Percentiles rank a stretch among this genome's conserved stretches.
Evolutionary conservation across 2,888 invertebrate species (phyloP).

Genomic region (Nasonovia ribisnigri): DNA sequence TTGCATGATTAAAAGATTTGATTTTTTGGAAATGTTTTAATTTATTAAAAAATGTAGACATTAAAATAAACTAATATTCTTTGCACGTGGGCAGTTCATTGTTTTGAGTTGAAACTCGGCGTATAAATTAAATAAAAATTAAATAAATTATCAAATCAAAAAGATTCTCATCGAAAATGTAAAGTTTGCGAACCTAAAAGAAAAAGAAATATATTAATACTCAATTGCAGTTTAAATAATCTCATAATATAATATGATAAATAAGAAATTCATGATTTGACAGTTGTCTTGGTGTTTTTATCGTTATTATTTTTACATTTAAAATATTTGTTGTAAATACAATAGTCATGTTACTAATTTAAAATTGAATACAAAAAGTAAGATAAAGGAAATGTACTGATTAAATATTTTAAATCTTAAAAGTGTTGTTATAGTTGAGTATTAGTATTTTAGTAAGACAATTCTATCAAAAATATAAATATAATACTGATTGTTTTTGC

Average conservation of each 20-base stretch:
- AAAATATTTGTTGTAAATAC: not conserved
- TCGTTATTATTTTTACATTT: too few relatives aligned
- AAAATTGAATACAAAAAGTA: not conserved
- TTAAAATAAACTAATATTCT: constrained; percentile 1
- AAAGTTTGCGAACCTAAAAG: not conserved
- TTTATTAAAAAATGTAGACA: not conserved
- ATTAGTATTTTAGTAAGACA: not conserved
- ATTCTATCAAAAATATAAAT: not conserved
- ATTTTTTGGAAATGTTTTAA: not conserved
- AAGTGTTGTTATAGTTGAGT: not conserved
- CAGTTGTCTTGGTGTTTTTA: not conserved
- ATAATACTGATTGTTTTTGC: not conserved
- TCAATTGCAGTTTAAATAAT: not conserved
- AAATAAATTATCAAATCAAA: constrained; percentile 5
- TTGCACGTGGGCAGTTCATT: not conserved
- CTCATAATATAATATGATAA: not conserved
- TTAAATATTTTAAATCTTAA: not conserved
- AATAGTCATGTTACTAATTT: not conserved
- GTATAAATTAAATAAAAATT: not conserved
- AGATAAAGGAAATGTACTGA: not conserved
- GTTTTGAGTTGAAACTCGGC: not conserved
- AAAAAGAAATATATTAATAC: not conserved
- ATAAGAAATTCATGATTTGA: not conserved
- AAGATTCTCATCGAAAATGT: not conserved
- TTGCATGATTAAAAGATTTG: not conserved